phyloP scores from a whole-genome alignment of 2,888 invertebrate species.

The Pandemis corylana region DNA sequence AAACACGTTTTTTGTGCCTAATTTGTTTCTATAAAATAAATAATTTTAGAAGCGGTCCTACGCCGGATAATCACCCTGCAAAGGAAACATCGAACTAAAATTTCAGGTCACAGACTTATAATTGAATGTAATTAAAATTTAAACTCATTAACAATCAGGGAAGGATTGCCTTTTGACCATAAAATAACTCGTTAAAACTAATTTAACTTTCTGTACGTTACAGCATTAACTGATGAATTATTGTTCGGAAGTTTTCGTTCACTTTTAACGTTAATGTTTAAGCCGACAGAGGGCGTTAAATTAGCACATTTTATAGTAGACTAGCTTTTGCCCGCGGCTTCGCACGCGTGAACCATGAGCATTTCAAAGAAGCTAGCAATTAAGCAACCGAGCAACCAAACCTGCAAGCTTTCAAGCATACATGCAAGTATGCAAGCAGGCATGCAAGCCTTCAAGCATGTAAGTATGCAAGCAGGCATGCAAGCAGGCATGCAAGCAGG shows the following conservation, averaged over 20 bases:
- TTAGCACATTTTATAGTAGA: constrained; percentile 70
- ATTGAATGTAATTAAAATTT: constrained; percentile 24
- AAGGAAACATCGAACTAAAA: neutral
- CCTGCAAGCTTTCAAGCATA: no score
- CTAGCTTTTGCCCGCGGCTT: no score
- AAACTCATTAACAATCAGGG: constrained; percentile 26
- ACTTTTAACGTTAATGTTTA: constrained; percentile 58
- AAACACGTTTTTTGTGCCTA: no score
- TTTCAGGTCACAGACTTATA: constrained; percentile 7
- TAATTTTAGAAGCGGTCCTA: neutral
- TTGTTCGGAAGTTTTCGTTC: constrained; percentile 43
- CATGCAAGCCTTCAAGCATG: no score
- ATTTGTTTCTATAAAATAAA: no score
- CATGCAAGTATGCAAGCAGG: no score
- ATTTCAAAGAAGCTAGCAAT: no score
- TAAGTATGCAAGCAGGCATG: no score
- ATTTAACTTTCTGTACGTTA: constrained; percentile 38
- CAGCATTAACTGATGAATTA: constrained; percentile 43
- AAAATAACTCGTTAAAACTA: constrained; percentile 43
- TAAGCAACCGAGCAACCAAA: no score
- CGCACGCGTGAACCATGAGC: no score
- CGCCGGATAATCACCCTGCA: neutral
- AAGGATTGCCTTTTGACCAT: constrained; percentile 32
- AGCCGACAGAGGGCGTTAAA: constrained; percentile 51
- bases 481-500: no score